Base-by-base conservation (phyloP, 1,140 invertebrate species). In the Eumaeus atala region DNA sequence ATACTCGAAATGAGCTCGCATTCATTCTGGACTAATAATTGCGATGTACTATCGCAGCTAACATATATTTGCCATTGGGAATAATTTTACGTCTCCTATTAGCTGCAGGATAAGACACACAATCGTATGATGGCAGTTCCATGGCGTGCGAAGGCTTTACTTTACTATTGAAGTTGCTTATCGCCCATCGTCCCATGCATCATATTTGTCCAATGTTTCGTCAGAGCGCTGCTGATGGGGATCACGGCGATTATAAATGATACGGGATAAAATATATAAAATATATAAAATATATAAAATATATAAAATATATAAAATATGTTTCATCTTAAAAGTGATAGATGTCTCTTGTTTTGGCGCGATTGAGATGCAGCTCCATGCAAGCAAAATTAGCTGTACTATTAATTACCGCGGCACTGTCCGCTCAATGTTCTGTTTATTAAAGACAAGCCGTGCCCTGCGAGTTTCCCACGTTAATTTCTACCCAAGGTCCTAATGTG, bases 131-230 rank as follows among this genome's bases (percentile, higher is more conserved):
- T 34, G 12, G 11, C 42, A 11, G 18, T 18, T 54, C 42, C 33
- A 14, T 42, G 37, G 54, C 9, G 48, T 37, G 40, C 18, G 54
- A 55, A 49, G 17, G 57, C 48, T 54, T 59, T 57, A 66, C 66
- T 70, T 69, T 72, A 65, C 61, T 64, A 67, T 73, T 67, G 58
- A 64, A 63, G 42, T 52, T 61, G 51, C 67, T 62, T 78, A 83
- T 85, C 76, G 64, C 48, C 44, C 64, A 81, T 80, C 77, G 68
- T 70, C 64, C 69, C 78, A 68, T 85, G 74, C 82, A 85, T 85
- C 79, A 85, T 85, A 83, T 83, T 85, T 83, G 82, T 76, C 70
- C 74, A 75, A 62, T 67, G 74, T 79, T 80, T 82, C 81, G 74
- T 83, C 77, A 62, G 66, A 64, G 60, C 62, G n/a, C n/a, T n/a